phyloP scores from a whole-genome alignment of 2,797 vertebrate species.

The Melanotaenia maccullochi region DNA sequence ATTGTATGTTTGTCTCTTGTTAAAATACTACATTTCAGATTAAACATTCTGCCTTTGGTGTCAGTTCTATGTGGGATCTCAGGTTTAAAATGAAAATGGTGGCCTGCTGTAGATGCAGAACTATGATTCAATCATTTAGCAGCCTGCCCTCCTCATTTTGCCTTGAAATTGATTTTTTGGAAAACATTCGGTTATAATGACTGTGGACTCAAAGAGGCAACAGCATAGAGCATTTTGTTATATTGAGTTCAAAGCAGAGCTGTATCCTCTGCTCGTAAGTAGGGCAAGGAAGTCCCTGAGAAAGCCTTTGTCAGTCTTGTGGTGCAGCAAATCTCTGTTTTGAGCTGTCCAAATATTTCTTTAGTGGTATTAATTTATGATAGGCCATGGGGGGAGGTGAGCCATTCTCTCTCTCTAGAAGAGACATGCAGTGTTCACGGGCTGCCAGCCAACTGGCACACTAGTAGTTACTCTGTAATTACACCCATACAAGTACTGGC shows the following conservation, averaged over 20 bases:
- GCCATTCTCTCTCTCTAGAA: constrained; percentile 63
- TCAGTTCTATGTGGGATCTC: constrained; percentile 8
- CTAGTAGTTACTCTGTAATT: constrained; percentile 64
- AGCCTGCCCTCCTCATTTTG: constrained; percentile 14
- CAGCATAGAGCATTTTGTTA: constrained; percentile 18
- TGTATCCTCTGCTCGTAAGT: constrained; percentile 63
- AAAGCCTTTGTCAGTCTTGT: constrained; percentile 67
- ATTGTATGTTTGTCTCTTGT: constrained; percentile 26
- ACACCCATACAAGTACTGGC: constrained; percentile 64
- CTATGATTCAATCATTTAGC: constrained; percentile 16
- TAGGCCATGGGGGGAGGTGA: constrained; percentile 69
- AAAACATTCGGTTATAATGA: constrained; percentile 14
- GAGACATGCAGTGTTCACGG: constrained; percentile 60
- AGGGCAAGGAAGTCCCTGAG: constrained; percentile 73
- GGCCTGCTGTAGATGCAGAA: constrained; percentile 11
- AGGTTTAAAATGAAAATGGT: constrained; percentile 9
- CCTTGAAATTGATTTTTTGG: constrained; percentile 30
- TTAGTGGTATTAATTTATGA: constrained; percentile 80
- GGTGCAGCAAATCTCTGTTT: constrained; percentile 66
- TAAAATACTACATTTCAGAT: constrained; percentile 25
- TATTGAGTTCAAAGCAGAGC: constrained; percentile 58
- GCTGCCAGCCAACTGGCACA: constrained; percentile 71
- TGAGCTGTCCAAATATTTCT: constrained; percentile 80
- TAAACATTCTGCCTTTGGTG: constrained; percentile 23
- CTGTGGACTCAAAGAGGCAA: constrained; percentile 21